Evolutionary conservation across 1,140 invertebrate genomes (phyloP).

Genomic region (Macrobrachium rosenbergii): DNA sequence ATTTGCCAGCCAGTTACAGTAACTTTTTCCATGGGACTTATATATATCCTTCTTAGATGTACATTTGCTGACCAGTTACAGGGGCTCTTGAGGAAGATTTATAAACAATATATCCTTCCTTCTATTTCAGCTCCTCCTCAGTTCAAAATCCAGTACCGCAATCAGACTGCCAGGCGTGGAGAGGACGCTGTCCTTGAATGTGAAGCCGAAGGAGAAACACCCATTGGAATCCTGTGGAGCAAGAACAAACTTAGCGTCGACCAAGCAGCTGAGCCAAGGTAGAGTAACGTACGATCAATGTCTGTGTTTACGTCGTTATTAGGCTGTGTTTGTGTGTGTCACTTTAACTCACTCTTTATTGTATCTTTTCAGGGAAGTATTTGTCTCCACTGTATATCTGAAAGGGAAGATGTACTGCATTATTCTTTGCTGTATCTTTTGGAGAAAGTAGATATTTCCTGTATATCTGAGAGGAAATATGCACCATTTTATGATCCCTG

Average conservation of each 20-base stretch:
- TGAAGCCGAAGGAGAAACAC: constrained; percentile 96
- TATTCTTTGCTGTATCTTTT: no score
- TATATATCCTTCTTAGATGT: no score
- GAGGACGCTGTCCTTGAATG: constrained; percentile 94
- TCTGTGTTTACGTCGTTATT: no score
- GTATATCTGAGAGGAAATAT: no score
- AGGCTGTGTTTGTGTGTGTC: no score
- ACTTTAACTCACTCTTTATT: no score
- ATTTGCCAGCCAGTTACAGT: not conserved
- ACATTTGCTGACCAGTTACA: not conserved
- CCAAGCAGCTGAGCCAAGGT: constrained; percentile 80
- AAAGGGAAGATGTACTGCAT: no score
- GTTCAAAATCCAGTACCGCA: constrained; percentile 91
- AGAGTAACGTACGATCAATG: not conserved
- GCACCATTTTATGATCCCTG: no score
- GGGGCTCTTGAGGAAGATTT: not conserved
- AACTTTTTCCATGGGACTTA: not conserved
- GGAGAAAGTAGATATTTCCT: no score
- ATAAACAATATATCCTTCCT: not conserved
- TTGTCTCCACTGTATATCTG: no score
- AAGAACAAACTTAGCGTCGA: constrained; percentile 93
- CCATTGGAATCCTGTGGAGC: constrained; percentile 95
- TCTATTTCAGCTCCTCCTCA: constrained; percentile 85
- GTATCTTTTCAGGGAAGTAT: no score
- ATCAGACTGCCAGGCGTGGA: constrained; percentile 89